Evolutionary conservation across 2,888 invertebrate species (phyloP).

Genomic region (Zhuqinia jingwanae): DNA sequence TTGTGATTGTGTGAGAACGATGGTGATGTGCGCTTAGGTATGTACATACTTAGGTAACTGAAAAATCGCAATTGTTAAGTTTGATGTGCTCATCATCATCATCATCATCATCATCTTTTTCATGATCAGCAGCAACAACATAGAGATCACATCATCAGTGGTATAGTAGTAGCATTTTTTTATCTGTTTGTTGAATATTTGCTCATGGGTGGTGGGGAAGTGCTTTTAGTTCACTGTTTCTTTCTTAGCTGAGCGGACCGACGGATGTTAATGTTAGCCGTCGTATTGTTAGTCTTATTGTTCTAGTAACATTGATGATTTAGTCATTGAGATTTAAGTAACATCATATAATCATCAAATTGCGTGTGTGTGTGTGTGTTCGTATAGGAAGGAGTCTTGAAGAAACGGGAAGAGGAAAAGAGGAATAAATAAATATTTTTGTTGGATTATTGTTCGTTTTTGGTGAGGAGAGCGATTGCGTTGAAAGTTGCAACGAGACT

Average conservation of each 20-base stretch:
- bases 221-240: conserved; percentile 55
- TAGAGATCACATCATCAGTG: no score
- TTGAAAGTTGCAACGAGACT: no score
- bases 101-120: conserved; percentile 15
- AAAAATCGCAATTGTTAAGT: conserved; percentile 51
- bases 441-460: no score
- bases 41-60: neutral
- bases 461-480: no score
- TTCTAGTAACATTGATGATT: neutral
- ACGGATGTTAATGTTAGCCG: conserved; percentile 51
- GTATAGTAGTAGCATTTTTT: no score
- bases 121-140: no score
- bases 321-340: neutral
- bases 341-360: no score
- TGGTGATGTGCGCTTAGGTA: no score
- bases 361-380: neutral
- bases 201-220: conserved; percentile 56
- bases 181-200: no score
- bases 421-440: no score
- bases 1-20: neutral
- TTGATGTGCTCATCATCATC: neutral
- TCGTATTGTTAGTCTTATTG: neutral
- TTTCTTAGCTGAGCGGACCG: conserved; percentile 59
- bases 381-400: no score
- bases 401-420: no score